A percentile compares a stretch with the other conserved stretches of the same genome.
Evolutionary conservation across 2,113 vertebrate species (phyloP).

Genomic region (Phainopepla nitens): DNA sequence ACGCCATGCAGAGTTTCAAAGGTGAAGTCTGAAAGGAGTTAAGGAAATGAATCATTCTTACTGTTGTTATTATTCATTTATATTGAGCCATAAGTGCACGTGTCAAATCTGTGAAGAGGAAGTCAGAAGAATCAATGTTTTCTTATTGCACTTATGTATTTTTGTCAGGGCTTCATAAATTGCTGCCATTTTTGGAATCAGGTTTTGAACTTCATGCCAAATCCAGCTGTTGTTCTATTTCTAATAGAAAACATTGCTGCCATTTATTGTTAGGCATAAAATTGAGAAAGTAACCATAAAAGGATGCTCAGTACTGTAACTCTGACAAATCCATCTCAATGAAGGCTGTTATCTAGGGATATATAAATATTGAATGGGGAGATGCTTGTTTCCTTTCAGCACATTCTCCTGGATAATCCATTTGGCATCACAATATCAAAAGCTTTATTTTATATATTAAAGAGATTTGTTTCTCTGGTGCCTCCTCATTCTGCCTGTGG

Average conservation of each 20-base stretch:
- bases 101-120: background rate
- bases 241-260: background rate
- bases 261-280: constrained; percentile 58
- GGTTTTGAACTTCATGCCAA: constrained; percentile 29
- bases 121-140: constrained; percentile 57
- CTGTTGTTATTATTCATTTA: constrained; percentile 40
- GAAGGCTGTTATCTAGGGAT: constrained; percentile 48
- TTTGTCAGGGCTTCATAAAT: constrained; percentile 48
- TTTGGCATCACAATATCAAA: constrained; percentile 23
- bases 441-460: constrained; percentile 43
- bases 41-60: constrained; percentile 23
- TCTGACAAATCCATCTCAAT: constrained; percentile 46
- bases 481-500: background rate
- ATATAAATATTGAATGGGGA: constrained; percentile 42
- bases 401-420: constrained; percentile 26
- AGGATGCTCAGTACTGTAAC: constrained; percentile 34
- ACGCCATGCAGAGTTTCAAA: background rate
- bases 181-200: constrained; percentile 33
- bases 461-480: constrained; percentile 10
- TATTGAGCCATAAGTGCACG: constrained; percentile 26
- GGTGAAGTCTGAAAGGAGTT: background rate
- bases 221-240: constrained; percentile 42
- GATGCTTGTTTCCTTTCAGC: constrained; percentile 36
- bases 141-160: constrained; percentile 44
- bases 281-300: constrained; percentile 52